A percentile compares a stretch with the other conserved stretches of the same genome.
Conservation (phyloP, 2,113 vertebrate species). For the Melanerpes aurifrons region DNA sequence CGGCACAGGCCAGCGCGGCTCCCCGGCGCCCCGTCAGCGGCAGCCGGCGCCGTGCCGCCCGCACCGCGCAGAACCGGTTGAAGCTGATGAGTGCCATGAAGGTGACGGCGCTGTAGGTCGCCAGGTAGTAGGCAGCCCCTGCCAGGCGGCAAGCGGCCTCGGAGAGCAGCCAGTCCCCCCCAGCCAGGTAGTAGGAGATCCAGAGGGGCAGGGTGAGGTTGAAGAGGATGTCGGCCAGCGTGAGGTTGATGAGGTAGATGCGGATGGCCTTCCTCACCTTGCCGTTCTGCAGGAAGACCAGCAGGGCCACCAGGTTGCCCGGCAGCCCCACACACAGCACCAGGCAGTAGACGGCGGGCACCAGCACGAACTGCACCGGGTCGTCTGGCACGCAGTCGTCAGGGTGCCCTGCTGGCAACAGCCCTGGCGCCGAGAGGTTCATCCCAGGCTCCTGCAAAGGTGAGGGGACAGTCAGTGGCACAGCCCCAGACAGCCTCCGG, state of each 20-base stretch:
- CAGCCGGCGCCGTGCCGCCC: neutral
- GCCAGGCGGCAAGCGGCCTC: slow-evolving; percentile 59
- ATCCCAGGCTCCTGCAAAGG: slow-evolving; percentile 13
- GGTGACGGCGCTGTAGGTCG: slow-evolving; percentile 62
- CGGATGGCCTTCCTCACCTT: slow-evolving; percentile 67
- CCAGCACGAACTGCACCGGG: slow-evolving; percentile 39
- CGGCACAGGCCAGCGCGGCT: neutral
- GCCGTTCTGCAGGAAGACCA: slow-evolving; percentile 51
- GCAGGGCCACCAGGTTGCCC: slow-evolving; percentile 50
- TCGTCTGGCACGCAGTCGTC: neutral
- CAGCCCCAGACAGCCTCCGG: fast-evolving
- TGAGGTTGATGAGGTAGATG: slow-evolving; percentile 75
- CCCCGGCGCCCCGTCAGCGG: neutral
- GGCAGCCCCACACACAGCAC: slow-evolving; percentile 72
- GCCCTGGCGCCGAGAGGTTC: neutral
- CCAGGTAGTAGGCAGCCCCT: slow-evolving; percentile 57
- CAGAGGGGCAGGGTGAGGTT: slow-evolving; percentile 72
- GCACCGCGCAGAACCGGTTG: slow-evolving; percentile 41
- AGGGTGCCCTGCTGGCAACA: neutral
- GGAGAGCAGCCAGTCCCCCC: slow-evolving; percentile 63
- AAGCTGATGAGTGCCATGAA: slow-evolving; percentile 70
- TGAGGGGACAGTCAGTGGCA: neutral
- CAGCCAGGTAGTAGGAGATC: slow-evolving; percentile 67
- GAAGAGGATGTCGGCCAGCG: slow-evolving; percentile 69
- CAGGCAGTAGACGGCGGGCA: slow-evolving; percentile 47